Percentiles rank a stretch among this genome's conserved stretches.
These are phyloP conservation scores for Seriola aureovittata DNA, from an alignment of 2,113 vertebrate species.

Conservation along the genomic window DNA sequence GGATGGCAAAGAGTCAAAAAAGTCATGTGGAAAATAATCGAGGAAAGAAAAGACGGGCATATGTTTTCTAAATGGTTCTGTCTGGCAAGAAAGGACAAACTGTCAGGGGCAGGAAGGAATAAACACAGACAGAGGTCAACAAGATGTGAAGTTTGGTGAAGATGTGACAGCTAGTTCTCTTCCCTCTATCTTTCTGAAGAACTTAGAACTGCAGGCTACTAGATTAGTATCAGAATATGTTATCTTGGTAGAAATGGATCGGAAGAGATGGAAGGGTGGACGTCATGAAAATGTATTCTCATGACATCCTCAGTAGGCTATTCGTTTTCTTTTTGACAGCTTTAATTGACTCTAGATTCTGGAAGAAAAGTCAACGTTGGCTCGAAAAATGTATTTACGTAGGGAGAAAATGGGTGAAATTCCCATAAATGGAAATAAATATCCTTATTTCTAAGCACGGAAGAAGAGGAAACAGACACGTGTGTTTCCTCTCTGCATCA, in stretches of 20 bases:
- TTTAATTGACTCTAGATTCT: conserved; percentile 1
- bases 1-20: conserved; percentile 9
- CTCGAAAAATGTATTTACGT: neutral
- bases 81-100: conserved; percentile 22
- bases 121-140: conserved; percentile 3
- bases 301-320: conserved; percentile 23
- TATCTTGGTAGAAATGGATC: conserved; percentile 16
- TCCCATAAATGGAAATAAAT: neutral
- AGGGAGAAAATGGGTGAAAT: neutral
- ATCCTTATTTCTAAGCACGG: neutral
- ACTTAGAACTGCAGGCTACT: neutral
- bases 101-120: neutral
- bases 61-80: conserved; percentile 15
- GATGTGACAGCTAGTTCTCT: neutral
- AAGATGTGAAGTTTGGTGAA: conserved; percentile 1
- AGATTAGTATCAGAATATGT: conserved; percentile 14
- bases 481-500: conserved; percentile 18
- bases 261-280: neutral
- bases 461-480: neutral
- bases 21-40: conserved; percentile 29
- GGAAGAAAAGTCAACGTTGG: neutral
- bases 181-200: neutral
- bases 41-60: neutral
- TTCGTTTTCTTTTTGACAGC: conserved; percentile 16
- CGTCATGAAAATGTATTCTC: neutral